Evolutionary conservation across 1,140 invertebrate genomes (phyloP).

Genomic region (Platyura marginata): DNA sequence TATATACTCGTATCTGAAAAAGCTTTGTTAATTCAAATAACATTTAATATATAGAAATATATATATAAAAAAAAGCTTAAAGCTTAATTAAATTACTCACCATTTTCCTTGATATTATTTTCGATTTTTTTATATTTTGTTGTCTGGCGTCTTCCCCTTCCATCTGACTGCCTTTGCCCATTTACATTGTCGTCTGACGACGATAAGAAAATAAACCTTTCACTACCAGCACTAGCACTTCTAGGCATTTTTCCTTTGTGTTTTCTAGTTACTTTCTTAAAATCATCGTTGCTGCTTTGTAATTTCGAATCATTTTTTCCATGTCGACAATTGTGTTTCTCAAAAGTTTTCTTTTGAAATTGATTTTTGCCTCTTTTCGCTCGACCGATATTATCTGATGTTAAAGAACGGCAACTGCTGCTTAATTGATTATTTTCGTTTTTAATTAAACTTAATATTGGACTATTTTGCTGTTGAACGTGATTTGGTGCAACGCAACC

Average conservation of each 20-base stretch:
- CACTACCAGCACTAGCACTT: background rate
- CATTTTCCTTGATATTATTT: too few species aligned
- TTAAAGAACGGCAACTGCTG: background rate
- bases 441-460: background rate
- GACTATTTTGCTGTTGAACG: background rate
- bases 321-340: background rate
- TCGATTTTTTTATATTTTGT: too few species aligned
- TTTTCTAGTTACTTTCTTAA: background rate
- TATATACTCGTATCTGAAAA: too few species aligned
- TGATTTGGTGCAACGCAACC: background rate
- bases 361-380: background rate
- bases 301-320: background rate
- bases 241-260: background rate
- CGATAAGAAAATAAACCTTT: background rate
- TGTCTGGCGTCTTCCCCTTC: too few species aligned
- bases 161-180: too few species aligned
- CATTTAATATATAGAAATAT: too few species aligned
- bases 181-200: background rate
- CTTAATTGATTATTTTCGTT: background rate
- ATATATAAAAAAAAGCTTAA: too few species aligned
- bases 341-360: background rate
- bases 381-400: background rate
- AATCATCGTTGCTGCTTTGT: background rate
- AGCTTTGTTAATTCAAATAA: too few species aligned
- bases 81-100: too few species aligned